These are phyloP conservation scores for Trichonephila clavata DNA, from an alignment of 1,140 invertebrate genomes.

Conservation along the genomic window DNA sequence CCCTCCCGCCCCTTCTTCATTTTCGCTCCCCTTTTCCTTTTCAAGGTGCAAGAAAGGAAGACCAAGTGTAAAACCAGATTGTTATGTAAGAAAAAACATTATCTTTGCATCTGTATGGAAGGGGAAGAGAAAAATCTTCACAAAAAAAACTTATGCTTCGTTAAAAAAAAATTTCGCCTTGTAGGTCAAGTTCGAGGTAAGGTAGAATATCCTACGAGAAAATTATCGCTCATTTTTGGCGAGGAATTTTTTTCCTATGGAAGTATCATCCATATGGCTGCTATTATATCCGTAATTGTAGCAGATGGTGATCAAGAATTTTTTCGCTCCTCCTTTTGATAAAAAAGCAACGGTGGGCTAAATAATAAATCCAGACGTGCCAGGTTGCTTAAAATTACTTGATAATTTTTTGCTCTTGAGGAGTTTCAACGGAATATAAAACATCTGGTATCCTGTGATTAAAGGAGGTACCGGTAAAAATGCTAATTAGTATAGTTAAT, in stretches of 20 bases:
- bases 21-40: conserved; percentile 55
- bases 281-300: conserved; percentile 58
- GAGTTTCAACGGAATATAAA: not conserved
- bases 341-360: not conserved
- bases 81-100: conserved; percentile 43
- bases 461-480: not conserved
- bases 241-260: not conserved
- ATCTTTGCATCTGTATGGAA: not conserved
- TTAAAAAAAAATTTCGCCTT: not conserved
- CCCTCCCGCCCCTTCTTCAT: not conserved
- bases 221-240: conserved; percentile 68
- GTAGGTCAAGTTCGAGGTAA: conserved; percentile 72
- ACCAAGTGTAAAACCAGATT: conserved; percentile 56
- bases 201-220: not conserved
- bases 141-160: not conserved
- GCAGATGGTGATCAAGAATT: conserved; percentile 47
- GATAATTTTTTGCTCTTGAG: conserved; percentile 25
- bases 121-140: conserved; percentile 20
- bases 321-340: not conserved
- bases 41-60: conserved; percentile 47
- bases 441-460: conserved; percentile 36
- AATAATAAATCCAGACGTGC: conserved; percentile 11
- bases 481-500: not conserved
- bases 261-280: conserved; percentile 42
- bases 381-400: conserved; percentile 38